Evolutionary conservation across 2,113 vertebrate genomes (phyloP).

Genomic region (Podilymbus podiceps): DNA sequence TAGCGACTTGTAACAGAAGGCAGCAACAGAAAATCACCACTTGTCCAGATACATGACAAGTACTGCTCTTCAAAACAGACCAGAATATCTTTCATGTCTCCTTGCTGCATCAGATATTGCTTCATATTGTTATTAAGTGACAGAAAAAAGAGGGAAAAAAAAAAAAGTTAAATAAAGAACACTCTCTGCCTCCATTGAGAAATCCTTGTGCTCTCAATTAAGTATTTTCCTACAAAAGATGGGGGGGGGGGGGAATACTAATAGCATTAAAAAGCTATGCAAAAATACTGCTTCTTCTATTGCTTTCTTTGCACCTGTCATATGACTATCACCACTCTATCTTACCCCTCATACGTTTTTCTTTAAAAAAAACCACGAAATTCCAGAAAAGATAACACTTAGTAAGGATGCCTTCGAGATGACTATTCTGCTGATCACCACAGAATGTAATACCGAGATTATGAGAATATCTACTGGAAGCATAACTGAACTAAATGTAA

Average conservation of each 20-base stretch:
- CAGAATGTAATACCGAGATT: neutral
- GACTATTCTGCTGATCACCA: neutral
- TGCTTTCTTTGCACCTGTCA: neutral
- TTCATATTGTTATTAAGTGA: neutral
- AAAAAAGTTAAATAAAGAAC: neutral
- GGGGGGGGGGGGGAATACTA: neutral
- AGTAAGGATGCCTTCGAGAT: neutral
- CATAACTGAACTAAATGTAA: neutral
- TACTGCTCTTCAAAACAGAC: neutral
- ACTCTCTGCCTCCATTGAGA: neutral
- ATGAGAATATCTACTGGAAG: neutral
- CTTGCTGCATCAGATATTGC: neutral
- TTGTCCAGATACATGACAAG: slow-evolving; percentile 9
- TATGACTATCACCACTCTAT: neutral
- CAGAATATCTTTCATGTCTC: neutral
- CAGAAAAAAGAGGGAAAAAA: neutral
- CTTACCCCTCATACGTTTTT: neutral
- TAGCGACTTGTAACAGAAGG: neutral
- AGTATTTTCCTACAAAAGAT: neutral
- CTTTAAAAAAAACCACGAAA: neutral
- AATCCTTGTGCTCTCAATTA: neutral
- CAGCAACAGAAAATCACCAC: slow-evolving; percentile 16
- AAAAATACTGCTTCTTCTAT: neutral
- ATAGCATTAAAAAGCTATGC: neutral
- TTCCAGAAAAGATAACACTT: neutral